Conservation (phyloP, 2,797 vertebrate genomes). For the Gobionotothen gibberifrons region DNA sequence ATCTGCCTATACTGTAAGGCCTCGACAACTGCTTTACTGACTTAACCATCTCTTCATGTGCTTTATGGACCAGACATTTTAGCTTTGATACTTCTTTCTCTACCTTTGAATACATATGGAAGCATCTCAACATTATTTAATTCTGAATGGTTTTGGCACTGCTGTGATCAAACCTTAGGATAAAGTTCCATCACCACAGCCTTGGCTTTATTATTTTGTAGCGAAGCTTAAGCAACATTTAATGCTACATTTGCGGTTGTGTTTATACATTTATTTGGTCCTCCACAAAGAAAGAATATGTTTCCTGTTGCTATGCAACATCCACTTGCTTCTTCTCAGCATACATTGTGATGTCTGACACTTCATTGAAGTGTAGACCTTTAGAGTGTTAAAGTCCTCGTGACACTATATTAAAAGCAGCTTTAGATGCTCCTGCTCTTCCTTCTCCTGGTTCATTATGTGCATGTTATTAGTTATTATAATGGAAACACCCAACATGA, state of each 20-base stretch:
- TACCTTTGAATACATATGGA: not conserved
- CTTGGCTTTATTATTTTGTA: not conserved
- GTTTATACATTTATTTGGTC: conserved; percentile 16
- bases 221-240: not conserved
- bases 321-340: conserved; percentile 29
- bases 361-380: conserved; percentile 9
- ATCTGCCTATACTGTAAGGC: not conserved
- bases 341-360: conserved; percentile 31
- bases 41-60: not conserved
- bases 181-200: not conserved
- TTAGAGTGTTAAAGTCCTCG: conserved; percentile 26
- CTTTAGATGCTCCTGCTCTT: conserved; percentile 14
- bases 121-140: not conserved
- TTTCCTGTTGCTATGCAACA: conserved; percentile 53
- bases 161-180: not conserved
- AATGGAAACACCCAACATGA: conserved; percentile 24
- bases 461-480: conserved; percentile 21
- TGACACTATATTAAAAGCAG: not conserved
- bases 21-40: not conserved
- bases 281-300: conserved; percentile 5
- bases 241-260: not conserved
- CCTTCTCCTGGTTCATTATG: not conserved
- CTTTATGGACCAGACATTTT: conserved; percentile 5
- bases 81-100: not conserved
- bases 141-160: not conserved